Base-by-base conservation (phyloP, 1,140 invertebrate species). In the Mizuhopecten yessoensis region DNA sequence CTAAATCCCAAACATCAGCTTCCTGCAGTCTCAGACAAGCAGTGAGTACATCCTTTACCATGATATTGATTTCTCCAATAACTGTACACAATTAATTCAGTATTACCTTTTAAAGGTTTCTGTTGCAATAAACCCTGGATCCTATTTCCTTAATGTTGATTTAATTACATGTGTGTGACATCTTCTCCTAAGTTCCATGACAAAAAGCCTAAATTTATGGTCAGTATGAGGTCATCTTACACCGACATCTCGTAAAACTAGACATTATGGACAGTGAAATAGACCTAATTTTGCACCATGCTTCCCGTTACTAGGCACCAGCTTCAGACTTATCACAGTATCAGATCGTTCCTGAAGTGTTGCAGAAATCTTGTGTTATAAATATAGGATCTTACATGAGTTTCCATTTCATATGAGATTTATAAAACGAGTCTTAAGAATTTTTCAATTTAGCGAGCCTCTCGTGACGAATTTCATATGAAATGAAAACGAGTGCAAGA, bases 151-250 rank as follows among this genome's bases (percentile, higher is more conserved):
- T 75, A 5, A 75, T 17, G 23, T 75, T 75, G 23, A 75, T 75
- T 75, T 75, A 75, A 75, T 75, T 75, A 75, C n/a, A n/a, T 75
- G 57, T 75, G 57, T 75, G 23, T n/a, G 57, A 75, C n/a, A 75
- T 75, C n/a, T 29, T 17, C n/a, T 75, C 57, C 57, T 7, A n/a
- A 75, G 57, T 75, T 75, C n/a, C 57, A n/a, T 75, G 57, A 75
- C 57, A 75, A 75, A n/a, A 75, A 9, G 57, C 9, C 23, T n/a
- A 29, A n/a, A 75, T 75, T 75, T 75, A 75, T 29, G 57, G 57
- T 29, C 57, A 75, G n/a, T 75, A n/a, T n/a, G 23, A 75, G 57
- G 57, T 75, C 57, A 9, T 75, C 29, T 75, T 75, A 75, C 57
- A 75, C 57, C 17, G n/a, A 75, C 57, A 75, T 7, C 57, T 75